Evolutionary conservation across 2,797 vertebrate species (phyloP).

Genomic region (Pangasius sanitwongsei): DNA sequence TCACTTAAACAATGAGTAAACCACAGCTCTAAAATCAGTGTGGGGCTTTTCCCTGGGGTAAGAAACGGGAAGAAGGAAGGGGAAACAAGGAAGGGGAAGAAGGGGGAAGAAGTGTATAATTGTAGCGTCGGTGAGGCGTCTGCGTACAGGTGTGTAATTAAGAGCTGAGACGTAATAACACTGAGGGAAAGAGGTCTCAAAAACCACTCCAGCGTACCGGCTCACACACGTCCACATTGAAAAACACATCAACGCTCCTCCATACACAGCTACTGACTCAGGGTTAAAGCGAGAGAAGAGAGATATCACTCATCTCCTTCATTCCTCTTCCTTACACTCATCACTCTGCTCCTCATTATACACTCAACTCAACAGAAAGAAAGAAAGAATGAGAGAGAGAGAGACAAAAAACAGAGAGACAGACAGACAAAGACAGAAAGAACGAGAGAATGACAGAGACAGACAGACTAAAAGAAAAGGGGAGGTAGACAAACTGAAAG

Average conservation of each 20-base stretch:
- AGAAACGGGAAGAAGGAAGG: background rate
- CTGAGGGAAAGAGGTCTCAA: slow-evolving; percentile 15
- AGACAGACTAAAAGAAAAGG: background rate
- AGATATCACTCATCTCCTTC: slow-evolving; percentile 8
- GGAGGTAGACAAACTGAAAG: background rate
- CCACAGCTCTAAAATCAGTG: background rate
- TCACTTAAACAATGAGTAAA: background rate
- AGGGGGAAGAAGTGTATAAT: slow-evolving; percentile 59
- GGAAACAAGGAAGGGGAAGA: background rate
- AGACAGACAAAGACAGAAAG: background rate
- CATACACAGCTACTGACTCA: background rate
- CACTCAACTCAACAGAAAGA: slow-evolving; percentile 2
- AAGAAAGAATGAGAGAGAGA: background rate
- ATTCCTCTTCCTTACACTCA: background rate
- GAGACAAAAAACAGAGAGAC: background rate
- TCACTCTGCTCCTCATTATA: background rate
- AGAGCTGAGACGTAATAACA: slow-evolving; percentile 64
- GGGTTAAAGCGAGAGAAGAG: background rate
- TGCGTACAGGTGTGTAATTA: slow-evolving; percentile 73
- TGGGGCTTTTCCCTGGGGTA: slow-evolving; percentile 55
- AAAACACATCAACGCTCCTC: background rate
- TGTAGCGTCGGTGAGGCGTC: slow-evolving; percentile 68
- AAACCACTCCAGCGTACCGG: background rate
- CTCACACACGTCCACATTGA: background rate
- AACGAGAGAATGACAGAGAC: background rate